Evolutionary conservation across 2,888 invertebrate genomes (phyloP), one percentile per base, ranked within the genome.

Genomic region (Lampropteryx suffumata): DNA sequence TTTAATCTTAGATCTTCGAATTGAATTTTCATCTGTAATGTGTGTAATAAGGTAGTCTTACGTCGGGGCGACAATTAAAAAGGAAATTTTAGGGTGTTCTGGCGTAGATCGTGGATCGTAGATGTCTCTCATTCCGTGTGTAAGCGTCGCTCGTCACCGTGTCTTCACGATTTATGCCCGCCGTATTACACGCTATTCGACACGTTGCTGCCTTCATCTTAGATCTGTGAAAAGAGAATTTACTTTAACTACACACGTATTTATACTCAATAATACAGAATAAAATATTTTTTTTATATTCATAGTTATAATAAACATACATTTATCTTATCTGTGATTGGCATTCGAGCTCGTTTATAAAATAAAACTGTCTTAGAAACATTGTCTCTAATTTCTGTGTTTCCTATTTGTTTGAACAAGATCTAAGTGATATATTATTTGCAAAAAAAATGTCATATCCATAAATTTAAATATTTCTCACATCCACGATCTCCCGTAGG

Each of bases 161-260:
- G 79, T 76, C 83, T 74, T 68, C 72, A 76, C 84, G 86, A 89
- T 88, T 89, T 89, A 89, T 87, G 81, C 73, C 72, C 76, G 69
- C 81, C 75, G 79, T 88, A 90, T 88, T 88, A 88, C 89, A 87
- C 73, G 84, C 82, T 76, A 88, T 89, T 90, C 88, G 87, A 90
- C 89, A 88, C 82, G 77, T 80, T 76, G 76, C 82, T 76, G 76
- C 74, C 67, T 62, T 43, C 46, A 58, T 56, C 68, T 6, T 35
- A 29, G 69, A 82, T 54, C 52, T 65, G 64, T 12, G 71, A 81
- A 81, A 53, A 17, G 13, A 8, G 17, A 17, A 17, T 17, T 2
- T 17, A 17, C 17, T 17, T 17, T n/a, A n/a, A n/a, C n/a, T n/a
- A n/a, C n/a, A n/a, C n/a, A n/a, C n/a, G n/a, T n/a, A n/a, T n/a